Conservation (phyloP, 2,888 invertebrate species). For the Sarcophaga rosellei region DNA sequence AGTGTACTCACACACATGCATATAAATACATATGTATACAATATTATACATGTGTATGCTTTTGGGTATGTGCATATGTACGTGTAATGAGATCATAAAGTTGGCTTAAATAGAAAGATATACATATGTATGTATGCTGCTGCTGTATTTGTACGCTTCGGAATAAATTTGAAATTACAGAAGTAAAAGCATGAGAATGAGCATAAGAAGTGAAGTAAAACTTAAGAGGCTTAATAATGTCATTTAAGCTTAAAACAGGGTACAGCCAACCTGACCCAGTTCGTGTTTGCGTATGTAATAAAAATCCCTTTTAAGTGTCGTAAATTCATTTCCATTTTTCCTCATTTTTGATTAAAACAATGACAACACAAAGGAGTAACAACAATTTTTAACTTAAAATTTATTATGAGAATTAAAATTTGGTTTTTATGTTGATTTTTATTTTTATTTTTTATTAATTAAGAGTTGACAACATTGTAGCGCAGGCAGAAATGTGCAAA, state of each 20-base stretch:
- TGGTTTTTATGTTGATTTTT: too few species aligned
- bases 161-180: background rate
- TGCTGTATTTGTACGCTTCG: background rate
- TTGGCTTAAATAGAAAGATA: background rate
- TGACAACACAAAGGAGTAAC: background rate
- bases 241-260: conserved; percentile 7
- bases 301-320: background rate
- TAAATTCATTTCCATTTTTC: background rate
- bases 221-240: conserved; percentile 24
- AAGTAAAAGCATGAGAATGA: background rate
- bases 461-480: too few species aligned
- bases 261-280: background rate
- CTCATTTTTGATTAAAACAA: background rate
- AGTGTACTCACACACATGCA: background rate
- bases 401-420: background rate
- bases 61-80: background rate
- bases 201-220: background rate
- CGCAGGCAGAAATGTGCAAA: too few species aligned
- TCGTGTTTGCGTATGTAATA: background rate
- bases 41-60: background rate
- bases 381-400: background rate
- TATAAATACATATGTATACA: background rate
- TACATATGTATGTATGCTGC: background rate
- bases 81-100: background rate
- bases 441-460: too few species aligned